These are phyloP conservation scores for Hydrolagus colliei DNA, from an alignment of 2,797 vertebrate species.

Conservation along the genomic window DNA sequence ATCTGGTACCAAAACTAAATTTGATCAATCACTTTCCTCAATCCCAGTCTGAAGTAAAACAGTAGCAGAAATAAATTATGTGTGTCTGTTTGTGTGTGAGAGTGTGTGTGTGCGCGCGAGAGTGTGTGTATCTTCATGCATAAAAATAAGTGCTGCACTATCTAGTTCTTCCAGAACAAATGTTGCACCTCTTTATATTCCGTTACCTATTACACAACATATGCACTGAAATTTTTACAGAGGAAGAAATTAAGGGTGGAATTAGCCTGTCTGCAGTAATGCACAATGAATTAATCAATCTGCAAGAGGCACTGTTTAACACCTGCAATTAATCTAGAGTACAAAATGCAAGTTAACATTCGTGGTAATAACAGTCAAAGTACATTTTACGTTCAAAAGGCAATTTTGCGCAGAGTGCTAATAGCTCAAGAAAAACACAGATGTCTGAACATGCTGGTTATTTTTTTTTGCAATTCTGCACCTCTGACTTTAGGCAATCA, in stretches of 20 bases:
- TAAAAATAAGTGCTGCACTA: no score
- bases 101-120: no score
- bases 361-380: background rate
- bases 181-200: background rate
- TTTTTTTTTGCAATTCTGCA: slow-evolving; percentile 1
- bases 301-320: background rate
- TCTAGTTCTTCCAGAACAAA: background rate
- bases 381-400: slow-evolving; percentile 4
- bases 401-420: slow-evolving; percentile 4
- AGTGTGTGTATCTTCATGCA: no score
- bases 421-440: slow-evolving; percentile 4
- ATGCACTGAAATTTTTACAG: background rate
- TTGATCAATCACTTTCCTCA: no score
- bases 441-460: background rate
- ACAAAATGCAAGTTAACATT: slow-evolving; percentile 20
- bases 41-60: background rate
- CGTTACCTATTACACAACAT: background rate
- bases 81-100: background rate
- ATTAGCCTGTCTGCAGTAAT: background rate
- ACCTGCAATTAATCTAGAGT: slow-evolving; percentile 23
- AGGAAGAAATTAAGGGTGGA: background rate
- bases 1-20: no score
- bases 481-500: background rate
- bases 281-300: slow-evolving; percentile 14
- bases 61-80: background rate